A percentile compares a stretch with the other conserved stretches of the same genome.
Conservation (phyloP, 2,113 vertebrate species). For the Delphinapterus leucas region DNA sequence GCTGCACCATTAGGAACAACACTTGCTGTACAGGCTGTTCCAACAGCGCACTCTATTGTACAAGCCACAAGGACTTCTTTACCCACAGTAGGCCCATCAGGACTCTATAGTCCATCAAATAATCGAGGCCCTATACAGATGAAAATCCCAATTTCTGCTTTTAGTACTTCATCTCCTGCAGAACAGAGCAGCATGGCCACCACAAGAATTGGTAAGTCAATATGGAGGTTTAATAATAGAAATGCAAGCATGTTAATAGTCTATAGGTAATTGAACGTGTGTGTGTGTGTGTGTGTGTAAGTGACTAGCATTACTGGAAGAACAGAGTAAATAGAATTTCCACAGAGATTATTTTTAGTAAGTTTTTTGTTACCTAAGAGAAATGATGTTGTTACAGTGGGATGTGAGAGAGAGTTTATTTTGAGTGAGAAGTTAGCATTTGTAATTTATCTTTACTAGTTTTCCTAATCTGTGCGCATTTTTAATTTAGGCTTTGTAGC, state of each 20-base stretch:
- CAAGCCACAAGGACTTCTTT: constrained; percentile 85
- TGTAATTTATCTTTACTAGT: constrained; percentile 14
- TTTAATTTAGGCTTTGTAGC: constrained; percentile 13
- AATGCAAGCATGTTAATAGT: not conserved
- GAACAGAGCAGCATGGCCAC: constrained; percentile 70
- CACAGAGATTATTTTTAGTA: not conserved
- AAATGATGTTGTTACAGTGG: constrained; percentile 9
- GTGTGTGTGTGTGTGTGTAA: not conserved
- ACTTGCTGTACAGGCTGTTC: constrained; percentile 83
- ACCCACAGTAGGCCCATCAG: constrained; percentile 82
- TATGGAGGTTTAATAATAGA: constrained; percentile 23
- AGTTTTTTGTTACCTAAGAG: constrained; percentile 3
- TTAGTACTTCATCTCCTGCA: constrained; percentile 78
- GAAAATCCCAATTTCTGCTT: constrained; percentile 83
- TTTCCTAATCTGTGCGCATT: constrained; percentile 30
- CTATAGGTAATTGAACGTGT: not conserved
- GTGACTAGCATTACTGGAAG: not conserved
- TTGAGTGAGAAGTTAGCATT: not conserved
- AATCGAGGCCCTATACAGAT: constrained; percentile 81
- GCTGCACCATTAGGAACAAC: constrained; percentile 81
- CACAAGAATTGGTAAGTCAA: constrained; percentile 83
- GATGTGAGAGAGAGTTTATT: not conserved
- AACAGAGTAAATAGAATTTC: constrained; percentile 13
- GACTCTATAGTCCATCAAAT: constrained; percentile 80
- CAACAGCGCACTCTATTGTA: constrained; percentile 82